Evolutionary conservation across 2,113 vertebrate genomes (phyloP), one percentile per base, ranked within the genome.

Genomic region (Pristiophorus japonicus): DNA sequence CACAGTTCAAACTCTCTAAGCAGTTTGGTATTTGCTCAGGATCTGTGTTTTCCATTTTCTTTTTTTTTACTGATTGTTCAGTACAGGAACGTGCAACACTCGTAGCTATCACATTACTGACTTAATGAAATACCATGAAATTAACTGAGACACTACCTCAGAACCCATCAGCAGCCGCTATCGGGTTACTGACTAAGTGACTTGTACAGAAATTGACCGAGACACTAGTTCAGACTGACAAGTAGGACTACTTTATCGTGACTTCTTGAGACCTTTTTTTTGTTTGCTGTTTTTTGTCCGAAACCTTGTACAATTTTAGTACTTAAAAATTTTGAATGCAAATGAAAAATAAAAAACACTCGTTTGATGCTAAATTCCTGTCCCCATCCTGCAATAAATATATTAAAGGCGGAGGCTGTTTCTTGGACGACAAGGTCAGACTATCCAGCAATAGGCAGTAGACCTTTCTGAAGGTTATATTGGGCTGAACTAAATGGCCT

Each of bases 61-160:
- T 96, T 97, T 92, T 91, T 94, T 70, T 73, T 18, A 70, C 66
- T 96, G 97, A 97, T 97, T 97, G 97, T 97, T 97, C 96, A 96
- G 97, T 96, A 97, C 65, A 96, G 96, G 96, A 96, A 96, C 96
- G 97, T 97, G 97, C 96, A 97, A 98, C 98, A 98, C 97, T 97
- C 97, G 97, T 96, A 97, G 97, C 96, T 97, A 97, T 98, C 97
- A 96, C 97, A 96, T 98, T 97, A 97, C 97, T 96, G 96, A 96
- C 97, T 97, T 96, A 96, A 97, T 97, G 97, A 97, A 98, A 97
- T 95, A 97, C 97, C 97, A 95, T 97, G 97, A 97, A 96, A 96
- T 96, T 95, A 81, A 88, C 96, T 97, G 97, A 98, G 98, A 98
- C 98, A 1, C 98, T 98, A 98, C 98, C 97, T 98, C 98, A 98